Percentiles rank a stretch among this genome's conserved stretches.
phyloP scores from a whole-genome alignment of 2,113 vertebrate genomes.

The Lamprologus speciosus region DNA sequence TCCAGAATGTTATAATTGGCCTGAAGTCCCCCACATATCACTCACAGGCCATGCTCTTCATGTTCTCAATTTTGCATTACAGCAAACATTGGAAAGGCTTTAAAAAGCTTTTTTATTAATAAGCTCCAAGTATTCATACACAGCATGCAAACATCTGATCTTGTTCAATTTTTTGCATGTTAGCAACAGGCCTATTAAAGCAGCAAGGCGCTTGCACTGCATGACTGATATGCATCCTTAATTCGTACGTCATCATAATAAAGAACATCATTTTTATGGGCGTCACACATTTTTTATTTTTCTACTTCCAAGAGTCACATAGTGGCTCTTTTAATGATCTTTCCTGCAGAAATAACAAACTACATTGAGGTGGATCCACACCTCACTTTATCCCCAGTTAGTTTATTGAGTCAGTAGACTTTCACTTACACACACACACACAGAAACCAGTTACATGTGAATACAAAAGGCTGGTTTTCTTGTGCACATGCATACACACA shows the following conservation, averaged over 20 bases:
- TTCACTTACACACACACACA: conserved; percentile 4
- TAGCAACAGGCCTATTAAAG: not conserved
- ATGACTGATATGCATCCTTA: not conserved
- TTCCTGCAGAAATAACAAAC: not conserved
- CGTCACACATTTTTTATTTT: not conserved
- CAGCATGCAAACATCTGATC: not conserved
- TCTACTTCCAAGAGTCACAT: not conserved
- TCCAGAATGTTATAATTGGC: not conserved
- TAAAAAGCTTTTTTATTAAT: not conserved
- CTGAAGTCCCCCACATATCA: not conserved
- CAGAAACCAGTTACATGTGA: not conserved
- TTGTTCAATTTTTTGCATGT: not conserved
- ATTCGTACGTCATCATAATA: not conserved
- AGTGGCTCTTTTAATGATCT: not conserved
- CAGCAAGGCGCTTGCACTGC: not conserved
- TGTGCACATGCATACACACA: not conserved
- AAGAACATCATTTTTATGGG: fast-evolving
- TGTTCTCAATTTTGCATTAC: not conserved
- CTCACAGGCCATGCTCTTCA: not conserved
- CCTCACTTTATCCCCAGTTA: not conserved
- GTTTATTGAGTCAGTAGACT: conserved; percentile 19
- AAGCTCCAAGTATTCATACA: not conserved
- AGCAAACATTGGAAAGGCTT: not conserved
- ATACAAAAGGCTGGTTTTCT: conserved; percentile 1
- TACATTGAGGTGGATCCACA: not conserved